phyloP scores from a whole-genome alignment of 2,113 vertebrate species.

The Campylorhamphus procurvoides region DNA sequence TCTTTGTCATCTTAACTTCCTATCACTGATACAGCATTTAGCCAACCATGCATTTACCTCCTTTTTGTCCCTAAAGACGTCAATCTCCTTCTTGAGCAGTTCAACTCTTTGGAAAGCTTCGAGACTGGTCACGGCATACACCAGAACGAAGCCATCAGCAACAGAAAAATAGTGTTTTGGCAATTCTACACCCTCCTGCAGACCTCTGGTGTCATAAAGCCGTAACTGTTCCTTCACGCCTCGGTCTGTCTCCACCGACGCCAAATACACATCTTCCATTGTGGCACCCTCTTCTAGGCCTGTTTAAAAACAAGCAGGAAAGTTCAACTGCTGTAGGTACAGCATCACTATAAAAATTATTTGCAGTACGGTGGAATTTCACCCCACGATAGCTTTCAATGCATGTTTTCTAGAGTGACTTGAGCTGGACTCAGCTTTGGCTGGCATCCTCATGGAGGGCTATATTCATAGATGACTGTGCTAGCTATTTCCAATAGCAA shows the following conservation, averaged over 20 bases:
- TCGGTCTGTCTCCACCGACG: slow-evolving; percentile 89
- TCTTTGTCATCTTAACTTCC: background rate
- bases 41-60: slow-evolving; percentile 75
- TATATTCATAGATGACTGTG: background rate
- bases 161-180: slow-evolving; percentile 92
- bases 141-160: slow-evolving; percentile 89
- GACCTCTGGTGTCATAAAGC: slow-evolving; percentile 90
- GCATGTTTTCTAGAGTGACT: background rate
- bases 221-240: slow-evolving; percentile 92
- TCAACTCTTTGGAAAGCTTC: slow-evolving; percentile 91
- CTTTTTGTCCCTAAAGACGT: slow-evolving; percentile 92
- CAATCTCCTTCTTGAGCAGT: slow-evolving; percentile 90
- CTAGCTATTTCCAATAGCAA: background rate
- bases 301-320: slow-evolving; percentile 45
- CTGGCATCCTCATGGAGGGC: background rate
- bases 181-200: slow-evolving; percentile 85
- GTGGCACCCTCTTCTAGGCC: slow-evolving; percentile 86
- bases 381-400: background rate
- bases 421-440: background rate
- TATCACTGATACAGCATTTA: background rate
- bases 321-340: background rate
- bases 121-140: slow-evolving; percentile 90
- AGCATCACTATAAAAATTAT: background rate
- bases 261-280: slow-evolving; percentile 91
- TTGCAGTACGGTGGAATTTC: background rate